Evolutionary conservation across 2,797 vertebrate species (phyloP), one percentile per base, ranked within the genome.

Genomic region (Tachyglossus aculeatus): DNA sequence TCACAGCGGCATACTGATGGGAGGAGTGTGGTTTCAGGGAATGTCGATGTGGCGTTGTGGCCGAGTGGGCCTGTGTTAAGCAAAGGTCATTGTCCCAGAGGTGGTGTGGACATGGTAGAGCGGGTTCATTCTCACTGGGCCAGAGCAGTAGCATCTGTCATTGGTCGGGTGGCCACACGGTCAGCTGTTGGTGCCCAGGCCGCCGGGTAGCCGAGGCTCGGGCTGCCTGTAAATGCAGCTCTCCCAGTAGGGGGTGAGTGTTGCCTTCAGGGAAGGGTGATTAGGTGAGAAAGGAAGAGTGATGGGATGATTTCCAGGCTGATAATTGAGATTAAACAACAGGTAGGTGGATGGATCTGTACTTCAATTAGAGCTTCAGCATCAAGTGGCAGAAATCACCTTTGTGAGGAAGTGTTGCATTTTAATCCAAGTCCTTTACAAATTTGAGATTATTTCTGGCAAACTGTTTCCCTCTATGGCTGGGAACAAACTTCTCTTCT

Each of bases 1-100:
- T 67, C 4, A 12, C 74, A 80, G 75, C 68, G 73, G 82, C 77
- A 47, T 25, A 34, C 38, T 48, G 58, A 85, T 88, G 90, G 89
- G 89, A 68, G 88, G 76, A 67, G 68, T 75, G 64, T 0, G n/a
- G n/a, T 16, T 47, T 7, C 4, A 5, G 44, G 44, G 44, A 44
- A 16, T 47, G 25, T 27, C 47, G 44, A 25, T 25, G 22, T 25
- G 43, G 4, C 18, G 43, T 25, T 2, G 3, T 25, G 43, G 13
- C 43, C 1, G 45, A 19, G 16, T 31, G 45, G 13, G 21, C 1
- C 45, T 10, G 16, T n/a, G 45, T 18, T 31, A 24, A 24, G 27
- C 9, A 27, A 76, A 65, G 13, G 0, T 38, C 13, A 19, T n/a
- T 29, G 15, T 18, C 16, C 8, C 25, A 1, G 15, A 9, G 45